Evolutionary conservation across 2,888 invertebrate genomes (phyloP).

Genomic region (Nomada hirtipes): DNA sequence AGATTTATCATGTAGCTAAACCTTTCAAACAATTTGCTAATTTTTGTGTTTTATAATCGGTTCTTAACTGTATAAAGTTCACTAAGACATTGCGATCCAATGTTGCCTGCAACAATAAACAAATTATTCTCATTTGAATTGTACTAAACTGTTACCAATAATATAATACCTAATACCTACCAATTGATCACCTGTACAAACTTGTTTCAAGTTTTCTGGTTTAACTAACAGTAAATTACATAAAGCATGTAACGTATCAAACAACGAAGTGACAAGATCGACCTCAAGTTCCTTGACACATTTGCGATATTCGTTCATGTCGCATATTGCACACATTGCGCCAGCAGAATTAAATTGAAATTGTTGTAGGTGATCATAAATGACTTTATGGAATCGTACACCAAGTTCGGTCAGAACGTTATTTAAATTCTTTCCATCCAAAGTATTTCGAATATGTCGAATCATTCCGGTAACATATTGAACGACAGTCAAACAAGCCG

Average conservation of each 20-base stretch:
- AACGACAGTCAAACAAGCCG: conserved; percentile 93
- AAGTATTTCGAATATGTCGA: conserved; percentile 90
- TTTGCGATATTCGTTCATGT: conserved; percentile 98
- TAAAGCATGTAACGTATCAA: conserved; percentile 97
- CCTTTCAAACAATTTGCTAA: conserved; percentile 86
- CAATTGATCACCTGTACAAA: conserved; percentile 96
- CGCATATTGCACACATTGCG: conserved; percentile 99
- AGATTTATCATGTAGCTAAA: conserved; percentile 77
- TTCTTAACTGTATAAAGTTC: conserved; percentile 97
- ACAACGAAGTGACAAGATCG: conserved; percentile 93
- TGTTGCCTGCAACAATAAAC: conserved; percentile 89
- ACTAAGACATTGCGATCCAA: conserved; percentile 95
- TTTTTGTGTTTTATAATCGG: conserved; percentile 96
- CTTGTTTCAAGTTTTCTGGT: conserved; percentile 98
- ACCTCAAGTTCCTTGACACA: conserved; percentile 93
- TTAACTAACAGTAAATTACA: conserved; percentile 98
- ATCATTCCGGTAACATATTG: conserved; percentile 92
- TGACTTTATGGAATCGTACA: conserved; percentile 94
- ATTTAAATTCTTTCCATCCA: conserved; percentile 97
- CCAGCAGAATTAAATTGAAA: conserved; percentile 98
- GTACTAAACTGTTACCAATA: neutral
- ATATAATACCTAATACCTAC: conserved; percentile 84
- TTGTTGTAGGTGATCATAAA: conserved; percentile 97
- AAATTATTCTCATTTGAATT: conserved; percentile 30
- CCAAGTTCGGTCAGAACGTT: conserved; percentile 95